Evolutionary conservation across 2,888 invertebrate genomes (phyloP), one percentile per base, ranked within the genome.

Genomic region (Morpho helenor): DNA sequence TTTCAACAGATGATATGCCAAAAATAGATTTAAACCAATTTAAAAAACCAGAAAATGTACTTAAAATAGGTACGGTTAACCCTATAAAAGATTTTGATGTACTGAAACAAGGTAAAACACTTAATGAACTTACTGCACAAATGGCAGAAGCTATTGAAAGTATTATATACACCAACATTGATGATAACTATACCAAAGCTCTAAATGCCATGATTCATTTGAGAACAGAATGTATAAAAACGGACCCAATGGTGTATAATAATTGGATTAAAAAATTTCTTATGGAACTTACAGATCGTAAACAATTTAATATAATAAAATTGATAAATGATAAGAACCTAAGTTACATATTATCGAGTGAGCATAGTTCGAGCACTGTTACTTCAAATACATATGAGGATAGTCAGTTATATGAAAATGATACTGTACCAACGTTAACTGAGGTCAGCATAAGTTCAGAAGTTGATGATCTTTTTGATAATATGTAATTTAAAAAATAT

Each of bases 1-100:
- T 61, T 53, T 8, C 52, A 49, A 69, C 68, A 60, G 66, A 67
- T 51, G 71, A 75, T 49, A 69, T 81, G 60, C 81, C 81, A 9
- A 81, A 79, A 68, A 70, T 87, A 49, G 65, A 79, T 43, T 62
- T 86, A 45, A 51, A 56, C 61, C 52, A 45, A 16, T 22, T 65
- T 10, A 70, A 71, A 10, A 76, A 76, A 66, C 48, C 60, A 52
- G 66, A 67, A 56, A 67, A 71, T 55, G 68, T 77, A n/a, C 75
- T 66, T 41, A 77, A 69, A 55, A 92, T 95, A 55, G 93, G 94
- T 0, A 92, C 93, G 7, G 74, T 92, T 2, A 91, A 91, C 41
- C 95, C 95, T 0, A 85, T 92, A 5, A 87, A 88, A 56, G 94
- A 95, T 73, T 95, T 92, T 67, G 77, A 77, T 62, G 69, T 72